Base-by-base conservation (phyloP, 2,113 vertebrate genomes). In the Myotis davidii region DNA sequence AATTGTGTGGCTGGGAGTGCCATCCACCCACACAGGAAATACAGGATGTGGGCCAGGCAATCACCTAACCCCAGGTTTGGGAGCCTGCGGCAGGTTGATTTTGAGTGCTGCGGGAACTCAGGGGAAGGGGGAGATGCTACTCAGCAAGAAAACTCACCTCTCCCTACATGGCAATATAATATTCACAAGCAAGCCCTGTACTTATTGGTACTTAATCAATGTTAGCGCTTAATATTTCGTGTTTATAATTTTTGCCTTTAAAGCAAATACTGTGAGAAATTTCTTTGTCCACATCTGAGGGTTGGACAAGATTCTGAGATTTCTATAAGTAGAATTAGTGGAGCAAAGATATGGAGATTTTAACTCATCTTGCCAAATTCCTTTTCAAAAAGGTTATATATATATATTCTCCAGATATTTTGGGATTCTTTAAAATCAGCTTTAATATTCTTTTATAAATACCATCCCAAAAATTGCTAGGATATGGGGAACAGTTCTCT, bases 351-450 rank as follows among this genome's bases (percentile, higher is more conserved):
- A 42, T 45, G 16, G 70, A 88, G 45, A 85, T 37, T 82, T 86
- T 78, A 92, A 89, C 67, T 94, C 64, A 85, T 89, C 65, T 85
- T 96, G 27, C 39, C 48, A 81, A 81, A 65, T n/a, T 73, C 39
- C 48, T 81, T 84, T 83, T 48, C 50, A 70, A 45, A 87, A 82
- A 82, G 39, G 21, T 37, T 72, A 2, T 70, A 64, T 29, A 45
- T 29, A 45, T 45, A 45, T 45, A 45, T 11, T 42, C 39, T 42
- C 39, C 39, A 42, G 5, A 45, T 45, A 45, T 45, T 10, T 69
- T 85, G 32, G 27, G 17, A 79, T 94, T 92, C 65, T 67, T 77
- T 54, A 50, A 76, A 73, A 92, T 39, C 17, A 59, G 39, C 27
- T n/a, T 92, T 10, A 11, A 11, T 45, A 23, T 65, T 25, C 45